phyloP scores from a whole-genome alignment of 2,797 vertebrate species.

The Neosilurus mollespiculum region DNA sequence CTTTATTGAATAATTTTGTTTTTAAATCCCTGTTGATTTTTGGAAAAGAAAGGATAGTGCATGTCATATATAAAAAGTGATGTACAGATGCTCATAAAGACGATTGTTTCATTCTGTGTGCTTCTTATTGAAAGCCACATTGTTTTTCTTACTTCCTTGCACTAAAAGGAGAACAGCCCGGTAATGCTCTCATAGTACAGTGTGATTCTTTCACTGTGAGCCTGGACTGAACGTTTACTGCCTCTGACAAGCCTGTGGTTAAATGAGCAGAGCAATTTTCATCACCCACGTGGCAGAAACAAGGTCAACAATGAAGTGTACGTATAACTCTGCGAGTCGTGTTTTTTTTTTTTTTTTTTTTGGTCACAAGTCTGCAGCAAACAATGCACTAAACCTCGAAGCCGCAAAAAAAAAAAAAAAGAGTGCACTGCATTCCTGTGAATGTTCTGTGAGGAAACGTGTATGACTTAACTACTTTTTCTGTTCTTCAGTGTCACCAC shows the following conservation, averaged over 20 bases:
- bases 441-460: neutral
- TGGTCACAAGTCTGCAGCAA: neutral
- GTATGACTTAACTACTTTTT: neutral
- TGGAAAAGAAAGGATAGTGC: neutral
- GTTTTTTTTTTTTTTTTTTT: neutral
- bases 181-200: neutral
- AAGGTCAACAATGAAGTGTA: neutral
- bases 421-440: neutral
- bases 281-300: neutral
- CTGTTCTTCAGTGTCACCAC: neutral
- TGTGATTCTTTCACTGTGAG: slow-evolving; percentile 1
- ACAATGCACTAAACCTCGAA: neutral
- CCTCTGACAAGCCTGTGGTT: neutral
- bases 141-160: slow-evolving; percentile 41
- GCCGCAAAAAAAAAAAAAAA: slow-evolving; percentile 3
- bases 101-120: neutral
- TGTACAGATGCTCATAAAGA: neutral
- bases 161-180: slow-evolving; percentile 34
- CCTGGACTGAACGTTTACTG: neutral
- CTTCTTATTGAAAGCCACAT: slow-evolving; percentile 38
- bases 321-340: neutral
- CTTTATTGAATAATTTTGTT: neutral
- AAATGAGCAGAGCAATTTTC: neutral
- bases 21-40: neutral
- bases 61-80: neutral